Evolutionary conservation across 92 coral and sea anemone genomes (phyloP), one percentile per base, ranked within the genome.

Genomic region (Galaxea fascicularis): DNA sequence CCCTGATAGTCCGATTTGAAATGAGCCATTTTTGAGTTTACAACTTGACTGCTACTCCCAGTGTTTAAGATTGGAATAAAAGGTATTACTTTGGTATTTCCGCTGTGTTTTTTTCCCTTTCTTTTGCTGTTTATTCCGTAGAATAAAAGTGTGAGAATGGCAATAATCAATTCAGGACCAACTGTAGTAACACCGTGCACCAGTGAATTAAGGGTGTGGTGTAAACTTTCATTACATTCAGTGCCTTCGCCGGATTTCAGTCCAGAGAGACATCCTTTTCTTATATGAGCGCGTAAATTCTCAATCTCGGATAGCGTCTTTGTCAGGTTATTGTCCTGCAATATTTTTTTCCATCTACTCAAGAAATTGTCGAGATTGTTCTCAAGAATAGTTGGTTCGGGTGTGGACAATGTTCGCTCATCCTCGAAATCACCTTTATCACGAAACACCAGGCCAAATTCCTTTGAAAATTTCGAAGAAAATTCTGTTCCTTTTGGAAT

Each of bases 361-460:
- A 49, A 0, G 54, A 49, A 49, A 49, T 49, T 49, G 54, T 49
- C 54, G 54, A 49, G 15, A 49, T 49, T 49, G 15, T 49, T 0
- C 15, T 49, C 2, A 49, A 49, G 54, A 49, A 49, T 49, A 49
- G 54, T 49, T 49, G 54, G 54, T 49, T 49, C 54, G 54, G 54
- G 89, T 88, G 8, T 4, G n/a, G n/a, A 4, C 73, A 65, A 49
- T 47, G 21, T 15, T 11, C 89, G 67, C 27, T 74, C 17, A 15
- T 15, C 79, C 10, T 83, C 89, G 11, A 47, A 45, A 52, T 89
- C 86, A 17, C 31, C 57, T n/a, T 76, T 8, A 56, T 78, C 44
- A n/a, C 90, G 70, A 46, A 89, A 85, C 4, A 89, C 60, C 49
- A 56, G 51, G 0, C 80, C 92, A 27, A 89, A 89, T 12, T 89